A percentile compares a stretch with the other conserved stretches of the same genome.
Conservation (phyloP, 2,888 invertebrate genomes). For the Platycnemis pennipes region DNA sequence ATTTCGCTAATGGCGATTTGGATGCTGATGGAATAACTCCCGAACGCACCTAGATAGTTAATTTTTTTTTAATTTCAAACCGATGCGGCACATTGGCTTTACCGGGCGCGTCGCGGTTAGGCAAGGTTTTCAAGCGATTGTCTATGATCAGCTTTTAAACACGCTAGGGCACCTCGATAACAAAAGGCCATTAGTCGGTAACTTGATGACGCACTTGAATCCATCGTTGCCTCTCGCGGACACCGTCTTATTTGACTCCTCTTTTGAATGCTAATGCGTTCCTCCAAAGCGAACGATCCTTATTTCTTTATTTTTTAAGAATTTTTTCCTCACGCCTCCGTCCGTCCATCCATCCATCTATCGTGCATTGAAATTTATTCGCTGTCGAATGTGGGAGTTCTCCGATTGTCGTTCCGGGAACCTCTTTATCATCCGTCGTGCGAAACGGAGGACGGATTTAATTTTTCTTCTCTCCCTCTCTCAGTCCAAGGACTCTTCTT, state of each 20-base stretch:
- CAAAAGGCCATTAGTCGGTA: conserved; percentile 14
- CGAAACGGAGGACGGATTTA: background rate
- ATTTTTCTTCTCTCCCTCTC: background rate
- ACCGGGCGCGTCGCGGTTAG: background rate
- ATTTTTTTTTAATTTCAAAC: background rate
- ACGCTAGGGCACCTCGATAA: background rate
- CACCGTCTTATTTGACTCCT: background rate
- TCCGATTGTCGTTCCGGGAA: background rate
- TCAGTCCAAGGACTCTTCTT: background rate
- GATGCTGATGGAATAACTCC: background rate
- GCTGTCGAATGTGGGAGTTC: conserved; percentile 40
- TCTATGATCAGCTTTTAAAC: background rate
- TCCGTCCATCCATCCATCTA: background rate
- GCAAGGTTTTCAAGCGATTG: background rate
- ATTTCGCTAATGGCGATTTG: background rate
- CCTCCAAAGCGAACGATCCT: background rate
- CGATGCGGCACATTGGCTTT: background rate
- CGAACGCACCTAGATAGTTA: background rate
- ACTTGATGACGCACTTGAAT: conserved; percentile 42
- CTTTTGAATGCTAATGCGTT: conserved; percentile 42
- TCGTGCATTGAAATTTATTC: conserved; percentile 50
- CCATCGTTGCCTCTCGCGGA: background rate
- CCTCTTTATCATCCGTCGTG: conserved; percentile 14
- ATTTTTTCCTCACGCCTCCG: background rate
- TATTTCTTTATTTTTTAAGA: background rate